A percentile compares a stretch with the other conserved stretches of the same genome.
Evolutionary conservation across 2,797 vertebrate species (phyloP).

Genomic region (Crenichthys baileyi): DNA sequence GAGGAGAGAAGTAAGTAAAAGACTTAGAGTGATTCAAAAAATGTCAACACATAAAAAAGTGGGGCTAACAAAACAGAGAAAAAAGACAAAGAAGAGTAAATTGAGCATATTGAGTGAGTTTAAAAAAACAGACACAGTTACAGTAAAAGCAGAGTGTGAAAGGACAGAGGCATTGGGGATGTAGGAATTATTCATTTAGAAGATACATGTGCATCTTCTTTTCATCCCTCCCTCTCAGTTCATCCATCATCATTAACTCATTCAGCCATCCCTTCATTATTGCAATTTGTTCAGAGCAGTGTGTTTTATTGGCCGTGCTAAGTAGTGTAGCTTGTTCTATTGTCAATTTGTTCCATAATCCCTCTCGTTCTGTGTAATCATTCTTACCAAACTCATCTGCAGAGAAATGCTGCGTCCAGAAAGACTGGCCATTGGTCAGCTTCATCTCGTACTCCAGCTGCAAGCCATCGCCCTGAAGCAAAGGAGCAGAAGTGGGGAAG

Average conservation of each 20-base stretch:
- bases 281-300: constrained; percentile 77
- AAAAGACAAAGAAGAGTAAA: constrained; percentile 11
- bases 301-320: constrained; percentile 78
- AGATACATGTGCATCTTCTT: constrained; percentile 46
- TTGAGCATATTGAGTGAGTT: constrained; percentile 15
- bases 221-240: constrained; percentile 60
- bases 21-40: constrained; percentile 10
- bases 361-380: constrained; percentile 52
- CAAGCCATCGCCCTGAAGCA: constrained; percentile 87
- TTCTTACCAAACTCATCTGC: constrained; percentile 93
- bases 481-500: background rate
- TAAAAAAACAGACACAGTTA: background rate
- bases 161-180: constrained; percentile 21
- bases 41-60: constrained; percentile 18
- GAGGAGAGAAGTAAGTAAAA: constrained; percentile 6
- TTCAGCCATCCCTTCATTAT: constrained; percentile 73
- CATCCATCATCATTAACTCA: constrained; percentile 75
- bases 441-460: constrained; percentile 94
- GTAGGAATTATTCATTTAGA: constrained; percentile 65
- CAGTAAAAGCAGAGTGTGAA: constrained; percentile 2
- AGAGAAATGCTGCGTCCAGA: constrained; percentile 94
- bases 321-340: constrained; percentile 73
- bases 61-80: background rate
- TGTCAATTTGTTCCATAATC: constrained; percentile 59
- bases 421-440: constrained; percentile 93